Conservation (phyloP, 2,888 invertebrate species). For the Microplitis deprimator region DNA sequence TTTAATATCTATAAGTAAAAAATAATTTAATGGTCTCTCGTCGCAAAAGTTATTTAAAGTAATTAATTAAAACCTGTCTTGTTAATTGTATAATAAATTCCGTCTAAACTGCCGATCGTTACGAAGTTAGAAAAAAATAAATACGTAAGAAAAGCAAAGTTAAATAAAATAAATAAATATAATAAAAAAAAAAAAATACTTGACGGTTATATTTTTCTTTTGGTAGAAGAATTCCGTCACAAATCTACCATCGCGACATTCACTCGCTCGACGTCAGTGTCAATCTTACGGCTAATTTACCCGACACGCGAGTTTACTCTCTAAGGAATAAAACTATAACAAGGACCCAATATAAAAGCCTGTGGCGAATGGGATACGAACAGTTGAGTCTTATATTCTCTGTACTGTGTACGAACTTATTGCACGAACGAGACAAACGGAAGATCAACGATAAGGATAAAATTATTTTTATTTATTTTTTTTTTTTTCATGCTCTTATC, state of each 20-base stretch:
- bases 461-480: not conserved
- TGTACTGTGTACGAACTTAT: not conserved
- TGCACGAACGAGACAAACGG: not conserved
- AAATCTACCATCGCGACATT: slow-evolving; percentile 16
- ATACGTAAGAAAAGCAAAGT: too few relatives aligned
- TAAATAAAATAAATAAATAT: not conserved
- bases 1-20: too few relatives aligned
- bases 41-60: too few relatives aligned
- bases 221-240: not conserved
- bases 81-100: too few relatives aligned
- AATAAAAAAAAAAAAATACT: not conserved
- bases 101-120: not conserved
- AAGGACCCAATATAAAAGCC: not conserved
- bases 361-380: not conserved
- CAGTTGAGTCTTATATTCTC: not conserved
- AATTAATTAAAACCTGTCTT: too few relatives aligned
- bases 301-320: slow-evolving; percentile 7
- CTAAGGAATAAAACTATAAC: slow-evolving; percentile 22
- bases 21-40: too few relatives aligned
- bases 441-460: not conserved
- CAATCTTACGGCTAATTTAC: slow-evolving; percentile 32
- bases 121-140: not conserved
- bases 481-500: not conserved
- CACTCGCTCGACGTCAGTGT: slow-evolving; percentile 15
- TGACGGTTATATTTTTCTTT: slow-evolving; percentile 25